phyloP scores from a whole-genome alignment of 2,113 vertebrate genomes.

The Calyptommatus sinebrachiatus region DNA sequence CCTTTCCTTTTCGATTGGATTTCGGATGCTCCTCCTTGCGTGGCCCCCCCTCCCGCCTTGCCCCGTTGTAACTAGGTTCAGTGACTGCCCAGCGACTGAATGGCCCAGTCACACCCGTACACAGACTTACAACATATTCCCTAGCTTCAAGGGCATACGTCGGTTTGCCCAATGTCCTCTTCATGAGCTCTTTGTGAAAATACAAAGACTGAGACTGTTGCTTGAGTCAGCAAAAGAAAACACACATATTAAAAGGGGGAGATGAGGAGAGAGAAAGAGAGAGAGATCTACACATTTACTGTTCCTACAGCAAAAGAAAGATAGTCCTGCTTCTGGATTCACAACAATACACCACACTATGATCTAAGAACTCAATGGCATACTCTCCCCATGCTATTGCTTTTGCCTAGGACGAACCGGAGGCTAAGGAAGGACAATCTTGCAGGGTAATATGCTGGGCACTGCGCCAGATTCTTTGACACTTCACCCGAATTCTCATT shows the following conservation, averaged over 20 bases:
- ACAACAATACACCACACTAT: not conserved
- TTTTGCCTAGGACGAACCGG: too few relatives aligned
- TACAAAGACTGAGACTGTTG: conserved; percentile 88
- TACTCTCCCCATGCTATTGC: too few relatives aligned
- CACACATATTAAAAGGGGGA: conserved; percentile 66
- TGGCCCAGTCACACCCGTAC: conserved; percentile 60
- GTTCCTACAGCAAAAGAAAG: conserved; percentile 51
- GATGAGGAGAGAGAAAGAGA: not conserved
- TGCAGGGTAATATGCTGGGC: too few relatives aligned
- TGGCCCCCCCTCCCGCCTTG: conserved; percentile 17
- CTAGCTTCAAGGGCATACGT: conserved; percentile 96
- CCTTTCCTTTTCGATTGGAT: not conserved
- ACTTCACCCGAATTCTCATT: too few relatives aligned
- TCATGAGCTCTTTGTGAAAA: conserved; percentile 96
- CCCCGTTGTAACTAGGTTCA: conserved; percentile 70
- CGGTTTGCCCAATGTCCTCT: conserved; percentile 95
- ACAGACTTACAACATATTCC: conserved; percentile 94
- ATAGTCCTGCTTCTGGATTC: not conserved
- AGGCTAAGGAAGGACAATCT: too few relatives aligned
- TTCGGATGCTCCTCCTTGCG: conserved; percentile 21
- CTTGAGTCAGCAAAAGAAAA: conserved; percentile 80
- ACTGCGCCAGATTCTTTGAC: too few relatives aligned
- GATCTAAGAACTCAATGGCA: not conserved
- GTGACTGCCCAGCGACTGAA: conserved; percentile 69
- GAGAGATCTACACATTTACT: conserved; percentile 41